Base-by-base conservation (phyloP, 64 coral and sea anemone species). In the Trachythela sp. region DNA sequence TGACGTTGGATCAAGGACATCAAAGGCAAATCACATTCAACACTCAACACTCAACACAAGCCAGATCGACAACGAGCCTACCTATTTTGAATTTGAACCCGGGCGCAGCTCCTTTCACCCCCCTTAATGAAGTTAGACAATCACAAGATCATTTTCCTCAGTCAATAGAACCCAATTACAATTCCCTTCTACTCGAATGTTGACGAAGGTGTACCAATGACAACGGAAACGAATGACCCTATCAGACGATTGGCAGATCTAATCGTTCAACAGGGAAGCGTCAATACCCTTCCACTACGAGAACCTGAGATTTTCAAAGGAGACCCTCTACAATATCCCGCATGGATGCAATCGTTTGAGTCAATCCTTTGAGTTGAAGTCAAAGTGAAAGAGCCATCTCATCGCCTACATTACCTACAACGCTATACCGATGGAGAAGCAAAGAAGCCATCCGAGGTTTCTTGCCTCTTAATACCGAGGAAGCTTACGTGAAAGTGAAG, bases 341-440 rank as follows among this genome's bases (percentile, higher is more conserved):
- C 39, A 88, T 93, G 88, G 87, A 13, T 93, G 9, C 85, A 90
- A 48, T 87, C 88, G 1, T 93, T 93, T 60, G 92, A 93, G 27
- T 77, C 84, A 0, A 86, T 93, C 4, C n/a, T n/a, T n/a, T n/a
- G n/a, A n/a, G 88, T 90, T 0, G 84, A 93, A 87, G 84, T 40
- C 13, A 41, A 90, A 13, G 77, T 54, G 13, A 93, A 87, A 17
- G 77, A 39, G 32, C 59, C 43, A n/a, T 41, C 38, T 2, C 30
- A 89, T 13, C 88, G 83, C 40, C 67, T 93, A 14, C 84, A 85
- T 51, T 92, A 92, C 54, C 43, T 89, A 24, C 76, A 34, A 17
- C 89, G 64, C 48, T 92, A 92, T 59, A 89, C 91, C 0, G 77
- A 36, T 31, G 86, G 91, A 35, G 86, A 92, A 13, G 90, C 68